Conservation (phyloP, 2,888 invertebrate species). For the Ditylenchus weischeri region DNA sequence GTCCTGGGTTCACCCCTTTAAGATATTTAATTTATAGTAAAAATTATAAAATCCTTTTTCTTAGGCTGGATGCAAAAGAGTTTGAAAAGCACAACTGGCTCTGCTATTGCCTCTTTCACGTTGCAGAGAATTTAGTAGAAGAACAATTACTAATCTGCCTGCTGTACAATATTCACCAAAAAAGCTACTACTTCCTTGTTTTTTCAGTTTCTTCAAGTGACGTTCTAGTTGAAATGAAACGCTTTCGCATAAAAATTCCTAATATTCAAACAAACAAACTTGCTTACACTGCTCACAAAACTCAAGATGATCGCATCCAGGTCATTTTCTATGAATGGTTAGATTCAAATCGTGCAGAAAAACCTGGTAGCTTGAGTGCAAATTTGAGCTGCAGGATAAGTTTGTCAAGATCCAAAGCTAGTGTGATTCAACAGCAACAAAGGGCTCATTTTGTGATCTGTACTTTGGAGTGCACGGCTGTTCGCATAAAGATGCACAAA, state of each 20-base stretch:
- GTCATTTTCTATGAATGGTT: slow-evolving; percentile 1
- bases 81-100: slow-evolving; percentile 3
- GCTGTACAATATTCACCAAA: neutral
- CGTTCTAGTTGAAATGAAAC: neutral
- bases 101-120: slow-evolving; percentile 2
- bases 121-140: neutral
- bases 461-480: neutral
- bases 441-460: slow-evolving; percentile 2
- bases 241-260: neutral
- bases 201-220: neutral
- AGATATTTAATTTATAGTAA: no score
- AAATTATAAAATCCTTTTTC: no score
- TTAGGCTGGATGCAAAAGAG: neutral
- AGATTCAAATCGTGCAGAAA: neutral
- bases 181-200: neutral
- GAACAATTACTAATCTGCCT: neutral
- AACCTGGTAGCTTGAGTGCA: neutral
- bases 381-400: neutral
- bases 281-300: slow-evolving; percentile 4
- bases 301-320: neutral
- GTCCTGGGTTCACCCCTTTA: neutral
- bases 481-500: slow-evolving; percentile 10
- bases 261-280: neutral
- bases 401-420: no score
- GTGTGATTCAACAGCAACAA: neutral